These are phyloP conservation scores for Neoarius graeffei DNA, from an alignment of 2,113 vertebrate species.

Conservation along the genomic window DNA sequence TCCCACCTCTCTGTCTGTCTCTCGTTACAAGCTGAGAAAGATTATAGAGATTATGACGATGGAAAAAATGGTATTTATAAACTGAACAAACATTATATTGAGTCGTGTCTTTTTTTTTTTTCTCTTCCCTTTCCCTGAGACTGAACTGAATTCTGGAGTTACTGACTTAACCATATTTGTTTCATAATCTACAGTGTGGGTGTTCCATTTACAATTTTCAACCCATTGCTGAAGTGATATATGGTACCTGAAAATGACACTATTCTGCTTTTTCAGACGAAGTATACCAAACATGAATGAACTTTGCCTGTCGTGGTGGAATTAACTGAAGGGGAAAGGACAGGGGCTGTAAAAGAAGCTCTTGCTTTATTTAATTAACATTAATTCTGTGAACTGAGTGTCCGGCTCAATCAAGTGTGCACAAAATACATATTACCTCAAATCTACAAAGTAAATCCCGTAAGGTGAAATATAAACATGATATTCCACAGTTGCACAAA, in stretches of 20 bases:
- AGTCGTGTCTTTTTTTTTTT: constrained; percentile 45
- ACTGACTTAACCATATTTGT: constrained; percentile 43
- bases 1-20: constrained; percentile 36
- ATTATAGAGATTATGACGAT: constrained; percentile 57
- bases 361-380: neutral
- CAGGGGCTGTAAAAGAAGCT: neutral
- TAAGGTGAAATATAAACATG: no score
- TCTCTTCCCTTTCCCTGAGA: neutral
- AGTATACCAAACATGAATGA: neutral
- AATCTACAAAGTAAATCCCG: no score
- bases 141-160: neutral
- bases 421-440: neutral
- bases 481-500: no score
- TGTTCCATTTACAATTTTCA: neutral
- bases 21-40: constrained; percentile 46
- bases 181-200: neutral
- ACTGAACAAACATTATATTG: constrained; percentile 53
- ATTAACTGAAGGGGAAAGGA: neutral
- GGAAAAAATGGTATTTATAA: constrained; percentile 59
- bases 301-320: neutral
- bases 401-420: neutral
- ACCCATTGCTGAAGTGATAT: neutral
- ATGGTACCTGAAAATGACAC: neutral
- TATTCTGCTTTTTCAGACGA: neutral
- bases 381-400: neutral